A percentile compares a stretch with the other conserved stretches of the same genome.
These are phyloP conservation scores for Spinus pinus DNA, from an alignment of 2,797 vertebrate species.

Conservation along the genomic window DNA sequence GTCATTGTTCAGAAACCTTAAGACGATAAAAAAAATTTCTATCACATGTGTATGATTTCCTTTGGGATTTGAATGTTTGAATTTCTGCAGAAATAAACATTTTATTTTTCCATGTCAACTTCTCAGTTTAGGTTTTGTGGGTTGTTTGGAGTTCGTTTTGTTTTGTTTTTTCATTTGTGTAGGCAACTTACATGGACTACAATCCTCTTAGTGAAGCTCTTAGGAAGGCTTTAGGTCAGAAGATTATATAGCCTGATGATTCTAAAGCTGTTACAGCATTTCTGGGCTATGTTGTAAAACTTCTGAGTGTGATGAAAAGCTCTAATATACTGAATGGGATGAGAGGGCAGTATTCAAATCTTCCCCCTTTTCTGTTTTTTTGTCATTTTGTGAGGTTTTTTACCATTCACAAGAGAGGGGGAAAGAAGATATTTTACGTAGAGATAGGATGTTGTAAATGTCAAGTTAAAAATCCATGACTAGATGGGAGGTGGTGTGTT, in stretches of 20 bases:
- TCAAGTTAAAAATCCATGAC: neutral
- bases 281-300: neutral
- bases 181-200: neutral
- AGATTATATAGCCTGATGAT: slow-evolving; percentile 21
- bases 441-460: neutral
- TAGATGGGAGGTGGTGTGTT: neutral
- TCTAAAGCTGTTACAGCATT: slow-evolving; percentile 19
- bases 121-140: neutral
- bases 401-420: neutral
- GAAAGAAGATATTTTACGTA: neutral
- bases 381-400: neutral
- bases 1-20: neutral
- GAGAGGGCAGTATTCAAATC: neutral
- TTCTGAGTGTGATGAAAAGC: neutral
- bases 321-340: neutral
- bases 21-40: neutral
- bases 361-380: neutral
- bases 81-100: neutral
- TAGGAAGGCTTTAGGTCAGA: slow-evolving; percentile 38
- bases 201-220: slow-evolving; percentile 59
- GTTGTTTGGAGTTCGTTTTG: neutral
- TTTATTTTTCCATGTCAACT: neutral
- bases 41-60: neutral
- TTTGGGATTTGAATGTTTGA: neutral
- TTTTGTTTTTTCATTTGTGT: slow-evolving; percentile 10